Evolutionary conservation across 2,888 invertebrate species (phyloP).

Genomic region (Dasypolia templi): DNA sequence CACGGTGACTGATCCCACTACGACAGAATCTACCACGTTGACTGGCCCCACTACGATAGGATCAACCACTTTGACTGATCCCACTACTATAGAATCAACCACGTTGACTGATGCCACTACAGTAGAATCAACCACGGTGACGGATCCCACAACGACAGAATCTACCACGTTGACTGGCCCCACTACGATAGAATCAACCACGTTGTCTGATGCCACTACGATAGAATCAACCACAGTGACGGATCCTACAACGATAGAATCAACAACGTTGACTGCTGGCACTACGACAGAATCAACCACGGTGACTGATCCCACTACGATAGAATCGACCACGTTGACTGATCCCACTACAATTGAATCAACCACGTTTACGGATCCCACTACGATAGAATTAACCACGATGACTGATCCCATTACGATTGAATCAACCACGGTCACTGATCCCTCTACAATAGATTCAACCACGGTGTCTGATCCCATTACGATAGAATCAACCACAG

Average conservation of each 20-base stretch:
- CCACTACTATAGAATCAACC: background rate
- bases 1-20: background rate
- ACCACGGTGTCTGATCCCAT: background rate
- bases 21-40: background rate
- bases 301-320: background rate
- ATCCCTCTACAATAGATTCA: background rate
- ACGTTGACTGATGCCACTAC: conserved; percentile 8
- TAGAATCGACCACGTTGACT: conserved; percentile 11
- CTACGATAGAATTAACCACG: conserved; percentile 5
- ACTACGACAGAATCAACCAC: conserved; percentile 11
- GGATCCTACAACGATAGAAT: background rate
- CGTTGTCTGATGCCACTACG: background rate
- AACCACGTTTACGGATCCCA: conserved; percentile 1
- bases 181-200: conserved; percentile 11
- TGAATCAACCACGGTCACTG: background rate
- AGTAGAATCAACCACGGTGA: conserved; percentile 11
- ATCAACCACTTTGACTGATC: background rate
- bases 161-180: background rate
- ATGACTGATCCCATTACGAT: background rate
- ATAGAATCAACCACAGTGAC: background rate
- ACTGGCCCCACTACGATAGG: conserved; percentile 12
- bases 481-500: background rate
- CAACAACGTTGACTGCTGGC: background rate
- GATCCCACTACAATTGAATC: conserved; percentile 2
- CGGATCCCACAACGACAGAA: conserved; percentile 2